These are phyloP conservation scores for Archaeoteleia sp. DNA, from an alignment of 2,888 invertebrate genomes.

Conservation along the genomic window DNA sequence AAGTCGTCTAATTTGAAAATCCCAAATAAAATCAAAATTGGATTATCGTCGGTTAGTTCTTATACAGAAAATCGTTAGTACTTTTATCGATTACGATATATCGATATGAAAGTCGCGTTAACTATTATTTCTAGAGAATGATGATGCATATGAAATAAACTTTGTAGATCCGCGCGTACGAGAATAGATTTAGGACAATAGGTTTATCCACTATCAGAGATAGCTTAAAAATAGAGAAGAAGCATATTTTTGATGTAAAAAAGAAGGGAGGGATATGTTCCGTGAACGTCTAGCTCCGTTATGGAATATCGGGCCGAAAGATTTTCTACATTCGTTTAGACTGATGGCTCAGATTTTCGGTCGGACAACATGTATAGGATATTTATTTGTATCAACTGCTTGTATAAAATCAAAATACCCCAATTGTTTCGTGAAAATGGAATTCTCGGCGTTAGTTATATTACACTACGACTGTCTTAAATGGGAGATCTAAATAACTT, in stretches of 20 bases:
- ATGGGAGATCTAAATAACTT: too few species aligned
- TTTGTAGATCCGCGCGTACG: too few species aligned
- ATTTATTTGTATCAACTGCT: constrained; percentile 45
- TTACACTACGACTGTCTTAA: constrained; percentile 3
- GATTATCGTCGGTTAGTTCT: too few species aligned
- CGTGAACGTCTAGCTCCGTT: constrained; percentile 23
- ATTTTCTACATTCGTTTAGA: constrained; percentile 47
- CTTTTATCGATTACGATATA: too few species aligned
- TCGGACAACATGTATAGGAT: constrained; percentile 32
- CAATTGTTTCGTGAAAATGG: too few species aligned
- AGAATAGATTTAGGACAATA: too few species aligned
- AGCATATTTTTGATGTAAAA: constrained; percentile 71
- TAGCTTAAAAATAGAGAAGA: constrained; percentile 60
- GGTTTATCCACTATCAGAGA: constrained; percentile 48
- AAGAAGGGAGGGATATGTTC: constrained; percentile 56
- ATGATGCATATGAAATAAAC: too few species aligned
- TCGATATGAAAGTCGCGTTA: too few species aligned
- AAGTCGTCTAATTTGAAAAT: too few species aligned
- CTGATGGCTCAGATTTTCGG: constrained; percentile 35
- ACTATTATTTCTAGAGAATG: too few species aligned
- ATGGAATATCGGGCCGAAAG: constrained; percentile 34
- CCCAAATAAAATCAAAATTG: too few species aligned
- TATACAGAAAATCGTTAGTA: too few species aligned
- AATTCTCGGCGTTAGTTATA: constrained; percentile 20
- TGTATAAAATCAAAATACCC: constrained; percentile 18